Percentiles rank a stretch among this genome's conserved stretches.
These are phyloP conservation scores for Ylistrum balloti DNA, from an alignment of 1,140 invertebrate genomes.

Conservation along the genomic window DNA sequence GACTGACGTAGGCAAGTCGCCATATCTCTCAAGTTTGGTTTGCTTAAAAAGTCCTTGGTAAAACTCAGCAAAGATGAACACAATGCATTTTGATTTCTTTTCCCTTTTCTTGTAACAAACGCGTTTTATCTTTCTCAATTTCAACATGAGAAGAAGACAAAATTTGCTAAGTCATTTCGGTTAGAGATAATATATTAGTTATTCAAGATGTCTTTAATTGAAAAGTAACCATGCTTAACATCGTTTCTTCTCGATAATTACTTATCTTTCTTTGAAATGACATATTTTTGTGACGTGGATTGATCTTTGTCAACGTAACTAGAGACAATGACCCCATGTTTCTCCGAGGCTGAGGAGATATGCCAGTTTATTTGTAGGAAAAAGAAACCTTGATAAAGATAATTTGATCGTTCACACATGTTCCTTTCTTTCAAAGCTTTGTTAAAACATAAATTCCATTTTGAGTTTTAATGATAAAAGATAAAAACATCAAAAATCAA, in stretches of 20 bases:
- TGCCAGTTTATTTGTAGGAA: not conserved
- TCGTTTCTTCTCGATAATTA: not conserved
- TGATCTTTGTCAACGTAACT: not conserved
- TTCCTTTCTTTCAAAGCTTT: not conserved
- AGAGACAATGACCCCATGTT: not conserved
- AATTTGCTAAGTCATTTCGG: not conserved
- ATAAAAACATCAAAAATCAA: not conserved
- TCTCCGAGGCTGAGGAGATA: not conserved
- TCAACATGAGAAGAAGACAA: not conserved
- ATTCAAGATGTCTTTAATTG: not conserved
- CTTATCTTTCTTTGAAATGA: constrained; percentile 39
- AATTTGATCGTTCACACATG: not conserved
- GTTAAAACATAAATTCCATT: not conserved
- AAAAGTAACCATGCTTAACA: not conserved
- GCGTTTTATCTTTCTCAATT: not conserved
- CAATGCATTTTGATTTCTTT: not conserved
- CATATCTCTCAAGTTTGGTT: not conserved
- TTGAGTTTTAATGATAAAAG: not conserved
- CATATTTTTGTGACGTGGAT: not conserved
- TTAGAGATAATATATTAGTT: no score
- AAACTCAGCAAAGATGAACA: not conserved
- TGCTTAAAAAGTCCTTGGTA: not conserved
- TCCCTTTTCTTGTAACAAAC: not conserved
- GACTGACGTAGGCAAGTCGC: no score
- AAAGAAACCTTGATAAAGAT: not conserved